Base-by-base conservation (phyloP, 2,888 invertebrate genomes). In the Tenthredo distinguenda region DNA sequence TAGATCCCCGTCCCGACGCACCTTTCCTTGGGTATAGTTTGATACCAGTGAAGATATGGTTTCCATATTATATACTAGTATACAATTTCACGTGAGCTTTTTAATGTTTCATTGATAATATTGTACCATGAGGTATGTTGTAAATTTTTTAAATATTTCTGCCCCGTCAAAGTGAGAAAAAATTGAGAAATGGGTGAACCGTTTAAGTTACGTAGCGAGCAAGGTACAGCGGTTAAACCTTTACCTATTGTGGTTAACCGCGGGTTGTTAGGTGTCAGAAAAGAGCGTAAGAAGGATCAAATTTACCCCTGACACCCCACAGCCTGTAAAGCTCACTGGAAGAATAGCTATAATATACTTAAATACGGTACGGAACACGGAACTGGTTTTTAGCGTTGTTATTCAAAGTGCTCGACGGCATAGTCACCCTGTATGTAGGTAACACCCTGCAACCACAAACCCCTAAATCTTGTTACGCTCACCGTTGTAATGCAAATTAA, bases 401-500 rank as follows among this genome's bases (percentile, higher is more conserved):
- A 81, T 81, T 81, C 62, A 81, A 81, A 62, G 81, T 81, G 31
- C 77, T 77, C 77, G 50, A 77, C 77, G 50, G 31, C 18, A 47
- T 77, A 81, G 81, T 62, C 81, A 62, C 58, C 81, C 81, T 62
- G 81, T 81, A 81, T 62, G 47, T 81, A 62, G 86, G 85, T 83
- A 86, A 88, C 89, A 88, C 87, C 85, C 84, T 72, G 85, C 74
- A 74, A 85, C 85, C 85, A 18, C 71, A 65, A 65, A 71, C 85
- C 85, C 89, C 86, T 72, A 90, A 92, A 91, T 90, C 90, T 89
- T 88, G 89, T 90, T 91, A 90, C 89, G 90, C 89, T 87, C 91
- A 91, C 91, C 82, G 71, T 87, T 92, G 91, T 92, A 89, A 92
- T 92, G 92, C 91, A 92, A 92, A 92, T 92, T 88, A 88, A 88